Percentiles rank a stretch among this genome's conserved stretches.
phyloP scores from a whole-genome alignment of 1,140 invertebrate species.

The Caenorhabditis remanei region DNA sequence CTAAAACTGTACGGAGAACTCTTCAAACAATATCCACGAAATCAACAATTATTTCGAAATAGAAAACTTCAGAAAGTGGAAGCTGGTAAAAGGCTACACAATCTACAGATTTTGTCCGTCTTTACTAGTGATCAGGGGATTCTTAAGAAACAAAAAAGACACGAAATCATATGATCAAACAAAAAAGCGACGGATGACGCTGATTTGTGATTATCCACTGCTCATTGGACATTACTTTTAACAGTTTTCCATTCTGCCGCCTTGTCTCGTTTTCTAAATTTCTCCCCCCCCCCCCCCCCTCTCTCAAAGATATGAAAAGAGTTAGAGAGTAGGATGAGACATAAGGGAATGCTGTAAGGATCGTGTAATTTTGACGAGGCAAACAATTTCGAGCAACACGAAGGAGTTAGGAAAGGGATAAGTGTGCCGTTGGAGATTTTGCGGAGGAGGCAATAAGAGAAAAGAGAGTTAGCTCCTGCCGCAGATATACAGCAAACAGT shows the following conservation, averaged over 20 bases:
- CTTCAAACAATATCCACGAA: too few species aligned
- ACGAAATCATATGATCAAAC: conserved; percentile 17
- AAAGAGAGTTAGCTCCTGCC: not conserved
- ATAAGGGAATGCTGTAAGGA: conserved; percentile 40
- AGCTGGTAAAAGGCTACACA: too few species aligned
- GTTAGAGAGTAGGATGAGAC: not conserved
- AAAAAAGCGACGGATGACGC: conserved; percentile 3
- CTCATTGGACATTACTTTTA: conserved; percentile 7
- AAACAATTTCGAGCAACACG: conserved; percentile 34
- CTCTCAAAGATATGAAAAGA: not conserved
- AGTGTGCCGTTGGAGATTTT: conserved; percentile 53
- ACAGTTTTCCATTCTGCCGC: conserved; percentile 9
- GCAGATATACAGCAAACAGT: conserved; percentile 53
- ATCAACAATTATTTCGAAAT: too few species aligned
- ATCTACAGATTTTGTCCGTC: too few species aligned
- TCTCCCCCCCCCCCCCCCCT: not conserved
- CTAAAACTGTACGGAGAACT: too few species aligned
- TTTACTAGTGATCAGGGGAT: not conserved
- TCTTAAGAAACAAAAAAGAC: too few species aligned
- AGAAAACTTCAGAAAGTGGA: too few species aligned
- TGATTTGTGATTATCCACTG: conserved; percentile 37
- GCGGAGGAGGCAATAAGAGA: conserved; percentile 28
- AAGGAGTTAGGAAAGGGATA: not conserved
- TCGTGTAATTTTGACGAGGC: conserved; percentile 45
- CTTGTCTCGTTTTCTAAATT: not conserved